phyloP scores from a whole-genome alignment of 2,113 vertebrate genomes.

The Pontoporia blainvillei region DNA sequence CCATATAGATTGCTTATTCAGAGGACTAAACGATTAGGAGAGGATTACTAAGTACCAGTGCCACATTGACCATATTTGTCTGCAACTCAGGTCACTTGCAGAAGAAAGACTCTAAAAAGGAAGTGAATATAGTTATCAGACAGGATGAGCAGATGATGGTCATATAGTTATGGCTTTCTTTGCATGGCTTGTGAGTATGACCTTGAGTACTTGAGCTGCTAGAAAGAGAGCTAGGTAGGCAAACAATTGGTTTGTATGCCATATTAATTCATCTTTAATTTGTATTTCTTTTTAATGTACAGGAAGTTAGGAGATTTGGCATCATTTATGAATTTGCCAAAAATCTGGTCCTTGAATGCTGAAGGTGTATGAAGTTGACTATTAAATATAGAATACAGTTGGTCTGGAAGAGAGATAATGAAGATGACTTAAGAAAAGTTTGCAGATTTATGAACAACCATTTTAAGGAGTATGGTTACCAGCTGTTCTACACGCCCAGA shows the following conservation, averaged over 20 bases:
- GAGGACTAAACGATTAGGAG: neutral
- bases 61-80: neutral
- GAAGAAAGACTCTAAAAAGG: neutral
- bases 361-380: neutral
- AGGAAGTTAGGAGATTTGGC: neutral
- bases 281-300: neutral
- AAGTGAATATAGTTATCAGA: neutral
- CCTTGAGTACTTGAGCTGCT: neutral
- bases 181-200: neutral
- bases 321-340: neutral
- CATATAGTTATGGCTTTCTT: neutral
- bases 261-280: neutral
- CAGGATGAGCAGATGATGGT: neutral
- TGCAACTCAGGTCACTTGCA: neutral
- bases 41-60: neutral
- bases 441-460: slow-evolving; percentile 49
- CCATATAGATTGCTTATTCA: slow-evolving; percentile 6
- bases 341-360: neutral
- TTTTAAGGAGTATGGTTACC: slow-evolving; percentile 33
- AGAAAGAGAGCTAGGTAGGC: neutral
- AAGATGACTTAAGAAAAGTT: slow-evolving; percentile 3
- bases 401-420: slow-evolving; percentile 28
- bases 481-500: slow-evolving; percentile 36
- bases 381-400: neutral
- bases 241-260: neutral